Percentiles rank a stretch among this genome's conserved stretches.
Evolutionary conservation across 2,797 vertebrate species (phyloP).

Genomic region (Melanotaenia parkinsoni): DNA sequence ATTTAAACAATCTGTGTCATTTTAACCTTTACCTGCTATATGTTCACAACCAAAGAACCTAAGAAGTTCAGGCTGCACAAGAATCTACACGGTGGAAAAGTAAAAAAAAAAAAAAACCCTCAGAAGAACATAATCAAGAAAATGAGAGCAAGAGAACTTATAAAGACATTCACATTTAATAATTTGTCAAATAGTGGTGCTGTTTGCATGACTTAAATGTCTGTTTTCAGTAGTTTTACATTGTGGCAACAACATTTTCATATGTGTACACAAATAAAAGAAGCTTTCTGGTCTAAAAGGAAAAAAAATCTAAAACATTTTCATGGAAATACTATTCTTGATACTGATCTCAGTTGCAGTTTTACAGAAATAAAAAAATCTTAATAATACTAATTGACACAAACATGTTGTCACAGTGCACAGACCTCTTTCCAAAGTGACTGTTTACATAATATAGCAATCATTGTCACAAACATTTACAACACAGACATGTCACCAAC

Average conservation of each 20-base stretch:
- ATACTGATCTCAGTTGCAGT: slow-evolving; percentile 10
- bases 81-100: background rate
- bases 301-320: background rate
- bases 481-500: background rate
- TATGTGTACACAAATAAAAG: slow-evolving; percentile 7
- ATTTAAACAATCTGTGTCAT: background rate
- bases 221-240: slow-evolving; percentile 21
- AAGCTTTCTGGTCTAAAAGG: background rate
- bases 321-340: slow-evolving; percentile 17
- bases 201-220: slow-evolving; percentile 31
- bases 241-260: slow-evolving; percentile 18
- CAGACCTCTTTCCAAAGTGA: background rate
- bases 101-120: no score
- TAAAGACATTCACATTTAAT: background rate
- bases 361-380: slow-evolving; percentile 42
- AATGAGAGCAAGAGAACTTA: background rate
- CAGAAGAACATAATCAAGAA: background rate
- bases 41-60: background rate
- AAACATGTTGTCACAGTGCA: background rate
- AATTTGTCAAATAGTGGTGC: background rate
- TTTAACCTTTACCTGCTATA: background rate
- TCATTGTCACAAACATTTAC: slow-evolving; percentile 1
- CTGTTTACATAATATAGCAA: background rate
- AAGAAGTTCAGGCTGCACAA: slow-evolving; percentile 3
- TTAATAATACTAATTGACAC: slow-evolving; percentile 63